phyloP scores from a whole-genome alignment of 2,888 invertebrate species.

The Hydrotaea diabolus region DNA sequence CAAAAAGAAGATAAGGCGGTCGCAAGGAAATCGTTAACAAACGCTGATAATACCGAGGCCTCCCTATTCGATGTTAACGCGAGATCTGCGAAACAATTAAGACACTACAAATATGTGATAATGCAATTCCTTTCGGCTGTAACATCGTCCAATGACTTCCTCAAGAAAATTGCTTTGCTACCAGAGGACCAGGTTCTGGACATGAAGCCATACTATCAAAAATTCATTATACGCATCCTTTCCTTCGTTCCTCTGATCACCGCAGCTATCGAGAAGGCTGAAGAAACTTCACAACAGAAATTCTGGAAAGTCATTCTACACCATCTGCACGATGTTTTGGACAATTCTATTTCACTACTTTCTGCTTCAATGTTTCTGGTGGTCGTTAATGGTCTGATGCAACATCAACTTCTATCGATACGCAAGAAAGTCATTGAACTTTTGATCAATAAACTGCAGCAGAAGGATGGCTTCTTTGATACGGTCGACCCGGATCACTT shows the following conservation, averaged over 20 bases:
- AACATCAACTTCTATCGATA: constrained; percentile 87
- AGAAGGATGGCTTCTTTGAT: constrained; percentile 84
- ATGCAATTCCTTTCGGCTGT: constrained; percentile 88
- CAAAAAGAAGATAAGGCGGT: constrained; percentile 80
- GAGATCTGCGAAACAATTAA: constrained; percentile 87
- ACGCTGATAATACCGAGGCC: constrained; percentile 77
- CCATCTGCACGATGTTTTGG: constrained; percentile 89
- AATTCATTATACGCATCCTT: constrained; percentile 86
- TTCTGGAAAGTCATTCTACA: constrained; percentile 92
- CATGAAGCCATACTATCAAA: constrained; percentile 85
- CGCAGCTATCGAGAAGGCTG: constrained; percentile 84
- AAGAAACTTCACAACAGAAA: constrained; percentile 83
- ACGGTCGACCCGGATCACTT: constrained; percentile 82
- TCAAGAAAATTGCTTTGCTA: constrained; percentile 84
- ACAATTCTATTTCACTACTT: constrained; percentile 89
- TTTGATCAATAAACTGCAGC: constrained; percentile 89
- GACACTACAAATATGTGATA: constrained; percentile 91
- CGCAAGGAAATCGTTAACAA: not conserved
- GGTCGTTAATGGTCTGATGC: constrained; percentile 88
- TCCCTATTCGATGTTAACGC: constrained; percentile 84
- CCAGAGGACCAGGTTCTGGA: constrained; percentile 80
- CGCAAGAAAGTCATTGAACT: constrained; percentile 92
- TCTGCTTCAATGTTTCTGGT: constrained; percentile 90
- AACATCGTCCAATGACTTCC: constrained; percentile 86
- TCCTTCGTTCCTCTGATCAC: constrained; percentile 86